A percentile compares a stretch with the other conserved stretches of the same genome.
Evolutionary conservation across 1,140 invertebrate species (phyloP).

Genomic region (Xylocopa sonorina): DNA sequence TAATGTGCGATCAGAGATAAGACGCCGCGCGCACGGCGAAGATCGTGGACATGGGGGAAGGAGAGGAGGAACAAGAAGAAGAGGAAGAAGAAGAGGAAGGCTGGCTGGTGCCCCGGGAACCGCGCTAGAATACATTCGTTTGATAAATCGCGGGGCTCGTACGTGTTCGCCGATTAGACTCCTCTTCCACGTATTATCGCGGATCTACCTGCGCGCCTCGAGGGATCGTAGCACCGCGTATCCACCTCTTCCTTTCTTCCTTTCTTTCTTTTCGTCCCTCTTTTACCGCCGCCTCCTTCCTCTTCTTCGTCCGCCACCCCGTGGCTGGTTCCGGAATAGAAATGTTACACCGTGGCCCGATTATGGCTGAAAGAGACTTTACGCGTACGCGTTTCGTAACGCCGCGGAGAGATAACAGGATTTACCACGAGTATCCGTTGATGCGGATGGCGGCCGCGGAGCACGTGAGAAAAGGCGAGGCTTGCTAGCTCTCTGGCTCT

Average conservation of each 20-base stretch:
- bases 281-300: too few species aligned
- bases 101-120: background rate
- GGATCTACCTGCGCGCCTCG: conserved; percentile 26
- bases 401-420: conserved; percentile 43
- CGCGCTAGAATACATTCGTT: conserved; percentile 43
- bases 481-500: background rate
- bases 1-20: conserved; percentile 46
- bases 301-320: background rate
- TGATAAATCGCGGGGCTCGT: conserved; percentile 32
- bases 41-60: too few species aligned
- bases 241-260: too few species aligned
- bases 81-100: background rate
- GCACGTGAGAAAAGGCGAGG: conserved; percentile 49
- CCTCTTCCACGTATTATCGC: conserved; percentile 38
- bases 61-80: too few species aligned
- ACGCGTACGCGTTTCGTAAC: conserved; percentile 39
- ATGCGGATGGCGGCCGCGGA: conserved; percentile 11
- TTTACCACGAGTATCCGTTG: conserved; percentile 55
- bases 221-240: conserved; percentile 4
- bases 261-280: background rate
- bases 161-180: conserved; percentile 41
- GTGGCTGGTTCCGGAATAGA: conserved; percentile 27
- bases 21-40: background rate
- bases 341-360: conserved; percentile 38
- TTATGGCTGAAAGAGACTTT: conserved; percentile 38